Evolutionary conservation across 2,888 invertebrate genomes (phyloP).

Genomic region (Malthinus flaveolus): DNA sequence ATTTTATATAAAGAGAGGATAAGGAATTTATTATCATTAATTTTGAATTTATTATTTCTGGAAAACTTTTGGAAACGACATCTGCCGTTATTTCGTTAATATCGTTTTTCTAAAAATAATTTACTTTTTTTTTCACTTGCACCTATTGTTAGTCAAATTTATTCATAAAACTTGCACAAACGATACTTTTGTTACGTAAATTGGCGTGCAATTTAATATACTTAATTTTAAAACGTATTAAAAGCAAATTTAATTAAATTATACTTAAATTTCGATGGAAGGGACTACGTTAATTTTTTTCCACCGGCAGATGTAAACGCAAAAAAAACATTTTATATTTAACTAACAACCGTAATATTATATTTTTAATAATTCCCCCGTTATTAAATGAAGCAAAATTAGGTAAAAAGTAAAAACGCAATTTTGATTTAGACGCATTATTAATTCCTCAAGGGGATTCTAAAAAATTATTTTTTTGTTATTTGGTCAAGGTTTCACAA

Average conservation of each 20-base stretch:
- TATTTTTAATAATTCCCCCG: neutral
- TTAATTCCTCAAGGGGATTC: no score
- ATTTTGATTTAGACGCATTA: no score
- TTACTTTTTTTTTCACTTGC: neutral
- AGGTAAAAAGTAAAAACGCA: no score
- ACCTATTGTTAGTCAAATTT: neutral
- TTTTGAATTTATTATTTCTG: conserved; percentile 22
- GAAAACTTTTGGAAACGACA: conserved; percentile 2
- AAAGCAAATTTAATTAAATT: conserved; percentile 1
- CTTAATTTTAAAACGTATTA: neutral
- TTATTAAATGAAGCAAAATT: no score
- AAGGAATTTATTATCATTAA: conserved; percentile 21
- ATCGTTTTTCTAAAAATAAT: neutral
- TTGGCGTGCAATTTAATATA: neutral
- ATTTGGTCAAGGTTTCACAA: no score
- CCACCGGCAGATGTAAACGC: neutral
- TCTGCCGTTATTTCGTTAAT: conserved; percentile 1
- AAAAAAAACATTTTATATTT: neutral
- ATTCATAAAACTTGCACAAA: neutral
- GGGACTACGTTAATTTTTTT: neutral
- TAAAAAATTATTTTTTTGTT: no score
- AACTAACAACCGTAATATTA: neutral
- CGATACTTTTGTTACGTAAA: neutral
- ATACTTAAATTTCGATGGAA: neutral
- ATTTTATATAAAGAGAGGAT: conserved; percentile 20